Evolutionary conservation across 2,797 vertebrate species (phyloP), one percentile per base, ranked within the genome.

Genomic region (Manis pentadactyla): DNA sequence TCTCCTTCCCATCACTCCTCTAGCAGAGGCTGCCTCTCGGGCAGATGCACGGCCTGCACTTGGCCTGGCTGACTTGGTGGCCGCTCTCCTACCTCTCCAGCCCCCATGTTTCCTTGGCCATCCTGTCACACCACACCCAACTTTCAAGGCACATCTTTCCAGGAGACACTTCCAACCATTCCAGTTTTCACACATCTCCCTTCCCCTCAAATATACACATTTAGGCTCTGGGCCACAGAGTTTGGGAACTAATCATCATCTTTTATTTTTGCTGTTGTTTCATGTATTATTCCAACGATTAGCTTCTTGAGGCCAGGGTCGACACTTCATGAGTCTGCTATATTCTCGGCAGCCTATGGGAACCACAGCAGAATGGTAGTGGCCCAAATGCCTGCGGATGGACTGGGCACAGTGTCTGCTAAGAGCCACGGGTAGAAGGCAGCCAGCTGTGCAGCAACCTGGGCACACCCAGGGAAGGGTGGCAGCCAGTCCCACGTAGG

Each of bases 401-500:
- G 25, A 14, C 3, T 3, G n/a, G 61, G 51, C 61, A 17, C 2
- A 3, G 42, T 19, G 7, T 37, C 12, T 49, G 83, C 53, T n/a
- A 0, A 46, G 46, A 46, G 46, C 46, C 64, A 2, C 0, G 1
- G 23, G 15, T 14, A 11, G 77, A 75, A 57, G 13, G 27, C 3
- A 10, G 39, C 73, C 79, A 81, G 66, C 34, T 37, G 31, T 21
- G 27, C 7, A 21, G n/a, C n/a, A 61, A 23, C 15, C 25, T 14
- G 29, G 37, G 75, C n/a, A 93, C 39, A 61, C 19, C 14, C 46
- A 75, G 18, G 17, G 42, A 39, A 49, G 29, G 71, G 15, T 15
- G 4, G 27, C 17, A 39, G 82, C 34, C 19, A 31, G 31, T 23
- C 37, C 13, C 3, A 1, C 0, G 1, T 15, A 27, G 27, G 2